phyloP scores from a whole-genome alignment of 2,113 vertebrate genomes.

The Heteronetta atricapilla region DNA sequence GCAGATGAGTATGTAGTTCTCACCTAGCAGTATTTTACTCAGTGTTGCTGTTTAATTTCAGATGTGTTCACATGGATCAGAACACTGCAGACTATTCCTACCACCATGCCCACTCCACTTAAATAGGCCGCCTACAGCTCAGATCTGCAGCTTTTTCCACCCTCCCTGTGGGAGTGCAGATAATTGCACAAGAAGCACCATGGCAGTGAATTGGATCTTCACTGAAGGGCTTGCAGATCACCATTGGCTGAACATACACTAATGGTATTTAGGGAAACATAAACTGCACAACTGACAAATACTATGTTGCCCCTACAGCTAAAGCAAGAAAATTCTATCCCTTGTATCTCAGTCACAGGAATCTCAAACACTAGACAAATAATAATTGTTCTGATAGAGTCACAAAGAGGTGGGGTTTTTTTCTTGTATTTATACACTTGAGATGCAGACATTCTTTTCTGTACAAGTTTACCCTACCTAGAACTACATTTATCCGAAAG shows the following conservation, averaged over 20 bases:
- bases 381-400: neutral
- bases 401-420: neutral
- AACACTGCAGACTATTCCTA: neutral
- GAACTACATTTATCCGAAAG: neutral
- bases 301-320: neutral
- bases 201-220: neutral
- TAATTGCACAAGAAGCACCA: neutral
- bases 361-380: neutral
- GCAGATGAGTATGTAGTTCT: neutral
- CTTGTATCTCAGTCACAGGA: neutral
- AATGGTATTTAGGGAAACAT: neutral
- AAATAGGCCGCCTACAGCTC: neutral
- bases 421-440: neutral
- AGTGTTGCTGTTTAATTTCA: neutral
- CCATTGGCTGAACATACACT: no score
- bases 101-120: fast-evolving
- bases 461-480: neutral
- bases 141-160: neutral
- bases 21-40: neutral
- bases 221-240: neutral
- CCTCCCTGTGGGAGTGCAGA: neutral
- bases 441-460: neutral
- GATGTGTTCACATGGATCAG: neutral
- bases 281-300: neutral
- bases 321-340: neutral